Evolutionary conservation across 2,113 vertebrate genomes (phyloP), one percentile per base, ranked within the genome.

Genomic region (Gallinago media): DNA sequence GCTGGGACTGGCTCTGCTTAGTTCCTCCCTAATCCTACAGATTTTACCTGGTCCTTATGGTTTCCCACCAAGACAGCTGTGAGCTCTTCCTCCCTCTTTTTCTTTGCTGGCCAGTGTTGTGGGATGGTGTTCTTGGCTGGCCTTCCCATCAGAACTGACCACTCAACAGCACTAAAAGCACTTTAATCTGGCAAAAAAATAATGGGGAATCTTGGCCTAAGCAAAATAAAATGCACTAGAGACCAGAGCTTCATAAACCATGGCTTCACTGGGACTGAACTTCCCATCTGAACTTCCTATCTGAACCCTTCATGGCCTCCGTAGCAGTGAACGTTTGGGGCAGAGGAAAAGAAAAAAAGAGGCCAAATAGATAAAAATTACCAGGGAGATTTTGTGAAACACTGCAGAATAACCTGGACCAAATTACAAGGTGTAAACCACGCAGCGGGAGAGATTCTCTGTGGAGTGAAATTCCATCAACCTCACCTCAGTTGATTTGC

Each of bases 221-320:
- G 5, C 10, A 54, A 59, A 21, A 34, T 18, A 36, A n/a, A 78
- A 46, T 12, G 38, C 34, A 38, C 34, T 5, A 16, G 36, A 62
- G 46, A 25, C 44, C 11, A 67, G 47, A 56, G 47, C 22, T 42
- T n/a, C 72, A 32, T 21, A 23, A 71, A 59, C 16, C 9, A 44
- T 32, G 10, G 38, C 15, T 52, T 17, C n/a, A 36, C 55, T 19
- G 49, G 42, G 49, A 68, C 61, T 11, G 38, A 38, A 38, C 38
- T 38, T 38, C 38, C 38, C 38, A 38, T 38, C 38, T 38, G 38
- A 38, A 38, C 38, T 38, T 38, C 42, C 40, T 22, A 29, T 16
- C 12, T 25, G 32, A 68, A 67, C 0, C 4, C 31, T 44, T 56
- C 49, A 67, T 0, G 0, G n/a, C 49, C 13, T 34, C 38, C 44